A percentile compares a stretch with the other conserved stretches of the same genome.
Evolutionary conservation across 37 sponge, comb jelly and placozoan species (phyloP).

Genomic region (Cladorhizidae sp.): DNA sequence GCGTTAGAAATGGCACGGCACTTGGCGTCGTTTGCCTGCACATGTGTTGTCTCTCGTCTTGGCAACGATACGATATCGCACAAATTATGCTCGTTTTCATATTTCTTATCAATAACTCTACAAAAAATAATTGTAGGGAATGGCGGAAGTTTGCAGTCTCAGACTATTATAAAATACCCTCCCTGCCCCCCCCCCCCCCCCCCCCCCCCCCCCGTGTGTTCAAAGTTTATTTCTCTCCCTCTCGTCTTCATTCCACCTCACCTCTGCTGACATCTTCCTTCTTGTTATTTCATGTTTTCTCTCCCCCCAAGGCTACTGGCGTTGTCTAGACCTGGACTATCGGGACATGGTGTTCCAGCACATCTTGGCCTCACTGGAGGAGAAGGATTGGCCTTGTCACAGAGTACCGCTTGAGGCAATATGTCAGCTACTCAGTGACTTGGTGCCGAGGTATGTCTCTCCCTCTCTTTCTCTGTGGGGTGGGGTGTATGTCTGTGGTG

Average conservation of each 20-base stretch:
- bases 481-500: neutral
- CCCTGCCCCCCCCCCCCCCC: too few relatives aligned
- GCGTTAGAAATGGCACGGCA: too few relatives aligned
- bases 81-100: too few relatives aligned
- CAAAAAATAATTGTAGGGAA: too few relatives aligned
- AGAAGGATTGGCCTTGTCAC: constrained; percentile 79
- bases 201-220: too few relatives aligned
- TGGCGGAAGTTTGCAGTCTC: too few relatives aligned
- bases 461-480: neutral
- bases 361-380: constrained; percentile 82
- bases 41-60: too few relatives aligned
- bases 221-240: neutral
- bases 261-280: neutral
- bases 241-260: neutral
- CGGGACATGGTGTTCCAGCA: constrained; percentile 60
- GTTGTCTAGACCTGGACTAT: constrained; percentile 82
- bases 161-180: too few relatives aligned
- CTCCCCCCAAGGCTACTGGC: constrained; percentile 79
- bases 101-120: too few relatives aligned
- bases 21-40: too few relatives aligned
- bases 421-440: constrained; percentile 57
- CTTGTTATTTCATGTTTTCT: too few relatives aligned
- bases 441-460: constrained; percentile 86
- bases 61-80: too few relatives aligned
- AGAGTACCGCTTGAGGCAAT: constrained; percentile 63